phyloP scores from a whole-genome alignment of 2,888 invertebrate genomes.

The Drosophila neotestacea region DNA sequence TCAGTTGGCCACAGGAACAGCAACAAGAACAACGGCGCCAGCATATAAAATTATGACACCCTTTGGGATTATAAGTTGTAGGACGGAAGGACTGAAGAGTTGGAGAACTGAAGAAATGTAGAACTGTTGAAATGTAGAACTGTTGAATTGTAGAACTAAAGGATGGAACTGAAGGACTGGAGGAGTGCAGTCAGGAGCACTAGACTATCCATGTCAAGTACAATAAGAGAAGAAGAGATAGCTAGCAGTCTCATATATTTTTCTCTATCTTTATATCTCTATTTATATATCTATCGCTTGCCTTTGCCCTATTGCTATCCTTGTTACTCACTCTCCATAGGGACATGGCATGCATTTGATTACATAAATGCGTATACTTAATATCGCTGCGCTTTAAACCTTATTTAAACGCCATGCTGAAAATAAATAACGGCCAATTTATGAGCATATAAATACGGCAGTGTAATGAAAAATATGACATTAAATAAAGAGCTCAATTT shows the following conservation, averaged over 20 bases:
- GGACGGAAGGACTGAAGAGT: background rate
- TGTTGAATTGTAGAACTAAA: too few relatives aligned
- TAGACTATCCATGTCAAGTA: conserved; percentile 6
- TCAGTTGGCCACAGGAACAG: conserved; percentile 19
- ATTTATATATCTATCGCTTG: background rate
- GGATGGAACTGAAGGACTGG: background rate
- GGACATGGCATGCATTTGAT: background rate
- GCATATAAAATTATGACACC: conserved; percentile 77
- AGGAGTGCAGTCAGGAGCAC: background rate
- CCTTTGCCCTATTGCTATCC: background rate
- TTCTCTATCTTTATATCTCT: background rate
- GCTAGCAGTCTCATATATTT: too few relatives aligned
- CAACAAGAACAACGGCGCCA: conserved; percentile 39
- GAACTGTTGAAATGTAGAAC: background rate
- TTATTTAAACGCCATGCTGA: too few relatives aligned
- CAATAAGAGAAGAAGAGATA: background rate
- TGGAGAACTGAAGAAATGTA: background rate
- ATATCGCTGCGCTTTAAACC: too few relatives aligned
- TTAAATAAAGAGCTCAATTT: background rate
- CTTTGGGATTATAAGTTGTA: conserved; percentile 57
- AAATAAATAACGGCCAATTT: background rate
- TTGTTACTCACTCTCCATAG: background rate
- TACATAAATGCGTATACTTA: too few relatives aligned
- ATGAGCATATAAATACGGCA: background rate
- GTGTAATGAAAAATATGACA: background rate